Evolutionary conservation across 2,113 vertebrate genomes (phyloP).

Genomic region (Barnardius zonarius): DNA sequence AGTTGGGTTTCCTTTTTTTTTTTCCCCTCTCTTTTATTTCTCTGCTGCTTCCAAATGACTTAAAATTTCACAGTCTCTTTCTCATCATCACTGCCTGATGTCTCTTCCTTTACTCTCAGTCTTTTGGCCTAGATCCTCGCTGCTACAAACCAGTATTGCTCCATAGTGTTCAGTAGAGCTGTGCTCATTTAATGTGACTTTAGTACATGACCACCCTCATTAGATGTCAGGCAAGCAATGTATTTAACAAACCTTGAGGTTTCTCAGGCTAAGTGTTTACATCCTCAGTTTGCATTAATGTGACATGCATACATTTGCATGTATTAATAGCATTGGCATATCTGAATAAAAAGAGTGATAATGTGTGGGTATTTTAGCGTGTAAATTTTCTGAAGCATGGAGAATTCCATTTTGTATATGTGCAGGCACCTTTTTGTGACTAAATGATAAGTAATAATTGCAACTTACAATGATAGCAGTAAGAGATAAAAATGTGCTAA

Average conservation of each 20-base stretch:
- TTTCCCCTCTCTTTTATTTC: background rate
- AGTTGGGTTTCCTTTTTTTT: background rate
- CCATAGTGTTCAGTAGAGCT: background rate
- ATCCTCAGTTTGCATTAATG: slow-evolving; percentile 25
- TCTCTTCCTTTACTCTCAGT: background rate
- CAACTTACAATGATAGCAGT: slow-evolving; percentile 2
- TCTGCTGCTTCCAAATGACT: background rate
- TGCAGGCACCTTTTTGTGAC: background rate
- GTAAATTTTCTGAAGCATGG: slow-evolving; percentile 19
- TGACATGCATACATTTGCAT: slow-evolving; percentile 15
- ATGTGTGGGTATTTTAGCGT: background rate
- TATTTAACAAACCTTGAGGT: background rate
- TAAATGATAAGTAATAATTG: slow-evolving; percentile 27
- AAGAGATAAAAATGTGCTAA: background rate
- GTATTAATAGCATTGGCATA: slow-evolving; percentile 19
- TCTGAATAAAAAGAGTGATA: background rate
- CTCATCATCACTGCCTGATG: background rate
- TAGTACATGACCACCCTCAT: background rate
- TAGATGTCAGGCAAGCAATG: background rate
- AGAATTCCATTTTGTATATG: background rate
- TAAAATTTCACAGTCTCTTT: background rate
- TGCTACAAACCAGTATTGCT: background rate
- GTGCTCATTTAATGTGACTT: background rate
- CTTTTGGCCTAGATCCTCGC: background rate
- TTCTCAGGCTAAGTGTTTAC: slow-evolving; percentile 40